Percentiles rank a stretch among this genome's conserved stretches.
Evolutionary conservation across 1,140 invertebrate species (phyloP).

Genomic region (Platyura marginata): DNA sequence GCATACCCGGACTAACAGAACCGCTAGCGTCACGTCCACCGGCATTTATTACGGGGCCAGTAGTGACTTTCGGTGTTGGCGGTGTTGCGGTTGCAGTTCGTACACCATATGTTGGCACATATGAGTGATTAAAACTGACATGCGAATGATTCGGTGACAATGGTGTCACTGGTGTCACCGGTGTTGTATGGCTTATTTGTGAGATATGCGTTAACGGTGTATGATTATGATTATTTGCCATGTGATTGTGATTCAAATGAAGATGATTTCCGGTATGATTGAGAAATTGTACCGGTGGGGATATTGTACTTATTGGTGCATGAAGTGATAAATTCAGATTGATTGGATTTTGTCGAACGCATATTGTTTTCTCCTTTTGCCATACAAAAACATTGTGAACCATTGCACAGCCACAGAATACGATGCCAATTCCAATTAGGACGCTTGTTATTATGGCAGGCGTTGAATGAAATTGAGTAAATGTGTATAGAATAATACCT

Average conservation of each 20-base stretch:
- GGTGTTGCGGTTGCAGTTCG: constrained; percentile 29
- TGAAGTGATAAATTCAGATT: constrained; percentile 18
- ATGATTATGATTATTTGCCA: constrained; percentile 2
- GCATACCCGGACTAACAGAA: constrained; percentile 39
- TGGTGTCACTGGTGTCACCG: constrained; percentile 17
- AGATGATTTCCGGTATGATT: constrained; percentile 15
- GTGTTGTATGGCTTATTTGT: constrained; percentile 8
- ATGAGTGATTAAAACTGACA: constrained; percentile 16
- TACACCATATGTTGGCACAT: constrained; percentile 12
- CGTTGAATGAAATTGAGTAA: constrained; percentile 80
- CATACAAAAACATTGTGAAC: constrained; percentile 88
- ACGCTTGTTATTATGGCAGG: constrained; percentile 77
- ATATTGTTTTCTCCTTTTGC: constrained; percentile 66
- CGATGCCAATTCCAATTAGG: constrained; percentile 71
- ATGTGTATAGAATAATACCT: constrained; percentile 84
- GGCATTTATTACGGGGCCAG: constrained; percentile 2
- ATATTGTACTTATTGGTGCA: constrained; percentile 7
- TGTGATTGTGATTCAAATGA: constrained; percentile 12
- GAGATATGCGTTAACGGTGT: constrained; percentile 2
- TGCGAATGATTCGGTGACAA: constrained; percentile 23
- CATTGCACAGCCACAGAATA: constrained; percentile 82
- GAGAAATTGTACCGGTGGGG: constrained; percentile 8
- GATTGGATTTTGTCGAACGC: constrained; percentile 23
- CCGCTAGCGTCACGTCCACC: constrained; percentile 34
- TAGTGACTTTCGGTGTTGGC: constrained; percentile 22